Base-by-base conservation (phyloP, 2,113 vertebrate genomes). In the Lophochroa leadbeateri region DNA sequence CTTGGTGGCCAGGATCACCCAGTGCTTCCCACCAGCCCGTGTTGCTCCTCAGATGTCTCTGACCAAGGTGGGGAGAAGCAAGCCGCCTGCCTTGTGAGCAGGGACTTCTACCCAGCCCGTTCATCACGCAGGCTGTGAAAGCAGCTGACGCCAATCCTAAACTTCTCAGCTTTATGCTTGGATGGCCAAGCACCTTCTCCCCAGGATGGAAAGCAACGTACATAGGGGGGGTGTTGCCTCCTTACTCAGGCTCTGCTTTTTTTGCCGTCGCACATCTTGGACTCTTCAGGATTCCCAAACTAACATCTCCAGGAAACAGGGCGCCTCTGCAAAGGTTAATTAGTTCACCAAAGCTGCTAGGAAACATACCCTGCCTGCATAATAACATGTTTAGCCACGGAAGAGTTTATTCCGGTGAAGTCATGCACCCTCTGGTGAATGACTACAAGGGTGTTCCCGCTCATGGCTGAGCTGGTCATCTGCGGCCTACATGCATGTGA, bases 281-380 rank as follows among this genome's bases (percentile, higher is more conserved):
- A 77, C 39, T 71, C 64, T 57, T 90, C 53, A 52, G 37, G 47
- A 94, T 53, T 76, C 86, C 69, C 63, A 72, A 76, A 76, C 46
- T 46, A 89, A 91, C 57, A 69, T 70, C 77, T 94, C 65, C 50
- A 60, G 37, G 69, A 88, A 60, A 55, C 88, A 64, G 25, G 50
- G 49, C n/a, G 50, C 55, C 72, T 83, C 75, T 27, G 29, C 58
- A 81, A 72, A 95, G 60, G 90, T 95, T 88, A 88, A 94, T 94
- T 47, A 84, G 61, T 77, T 94, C 11, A 0, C 78, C 37, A 14
- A 77, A 90, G 93, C 91, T 95, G 87, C 94, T 83, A 95, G 92
- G 92, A 78, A 86, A 91, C 95, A 79, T 80, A 93, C 41, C 25
- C 77, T 78, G 76, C 64, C 88, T 70, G 69, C 65, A 86, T 50